Percentiles rank a stretch among this genome's conserved stretches.
These are phyloP conservation scores for Sinocyclocheilus grahami DNA, from an alignment of 2,113 vertebrate genomes.

Conservation along the genomic window DNA sequence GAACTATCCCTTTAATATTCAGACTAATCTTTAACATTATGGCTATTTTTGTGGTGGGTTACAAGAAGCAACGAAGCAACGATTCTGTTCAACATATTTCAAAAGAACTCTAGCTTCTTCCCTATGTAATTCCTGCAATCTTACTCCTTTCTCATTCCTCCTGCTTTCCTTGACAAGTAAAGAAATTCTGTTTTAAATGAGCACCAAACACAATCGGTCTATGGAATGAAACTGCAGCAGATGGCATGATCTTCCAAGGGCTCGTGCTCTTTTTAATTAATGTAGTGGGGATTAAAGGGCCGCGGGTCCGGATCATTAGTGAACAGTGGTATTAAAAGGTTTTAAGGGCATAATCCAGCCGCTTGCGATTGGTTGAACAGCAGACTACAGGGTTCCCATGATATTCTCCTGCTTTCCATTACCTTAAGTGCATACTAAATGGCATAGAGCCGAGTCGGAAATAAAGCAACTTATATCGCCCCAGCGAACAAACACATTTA, in stretches of 20 bases:
- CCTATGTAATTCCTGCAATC: neutral
- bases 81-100: neutral
- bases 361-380: constrained; percentile 73
- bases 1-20: too few species aligned
- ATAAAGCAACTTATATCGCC: constrained; percentile 43
- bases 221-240: constrained; percentile 72
- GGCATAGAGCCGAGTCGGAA: constrained; percentile 67
- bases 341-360: constrained; percentile 77
- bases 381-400: constrained; percentile 69
- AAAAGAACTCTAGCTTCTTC: neutral
- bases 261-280: constrained; percentile 81
- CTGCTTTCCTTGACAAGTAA: constrained; percentile 29
- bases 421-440: constrained; percentile 72
- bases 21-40: too few species aligned
- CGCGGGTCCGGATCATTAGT: constrained; percentile 78
- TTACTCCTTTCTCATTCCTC: constrained; percentile 26
- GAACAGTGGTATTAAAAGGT: constrained; percentile 81
- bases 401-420: constrained; percentile 73
- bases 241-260: constrained; percentile 74
- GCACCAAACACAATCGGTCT: constrained; percentile 73
- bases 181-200: constrained; percentile 55
- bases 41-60: too few species aligned
- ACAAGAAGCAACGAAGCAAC: too few species aligned
- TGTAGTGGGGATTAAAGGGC: constrained; percentile 79
- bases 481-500: constrained; percentile 67